phyloP scores from a whole-genome alignment of 2,888 invertebrate genomes.

The Selenia dentaria region DNA sequence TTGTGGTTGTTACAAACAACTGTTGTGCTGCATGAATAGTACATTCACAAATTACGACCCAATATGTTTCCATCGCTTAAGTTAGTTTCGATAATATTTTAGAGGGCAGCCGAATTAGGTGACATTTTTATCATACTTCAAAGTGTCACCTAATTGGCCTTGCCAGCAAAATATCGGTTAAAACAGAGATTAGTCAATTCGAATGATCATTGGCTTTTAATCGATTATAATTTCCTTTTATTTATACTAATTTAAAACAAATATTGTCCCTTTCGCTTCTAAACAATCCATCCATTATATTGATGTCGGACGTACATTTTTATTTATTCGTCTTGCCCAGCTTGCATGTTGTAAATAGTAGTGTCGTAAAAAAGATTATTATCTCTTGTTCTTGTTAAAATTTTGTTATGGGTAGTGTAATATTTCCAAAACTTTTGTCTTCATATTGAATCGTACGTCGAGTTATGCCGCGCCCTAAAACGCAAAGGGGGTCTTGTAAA shows the following conservation, averaged over 20 bases:
- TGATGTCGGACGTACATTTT: conserved; percentile 69
- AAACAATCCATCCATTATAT: conserved; percentile 75
- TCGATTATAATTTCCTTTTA: conserved; percentile 53
- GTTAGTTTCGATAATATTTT: too few relatives aligned
- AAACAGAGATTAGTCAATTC: not conserved
- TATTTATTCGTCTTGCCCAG: conserved; percentile 76
- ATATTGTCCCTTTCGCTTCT: conserved; percentile 72
- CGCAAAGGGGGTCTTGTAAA: conserved; percentile 52
- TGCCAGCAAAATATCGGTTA: too few relatives aligned
- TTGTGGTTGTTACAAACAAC: conserved; percentile 1
- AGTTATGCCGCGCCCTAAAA: conserved; percentile 52
- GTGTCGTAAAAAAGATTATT: conserved; percentile 60
- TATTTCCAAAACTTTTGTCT: conserved; percentile 51
- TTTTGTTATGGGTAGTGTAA: conserved; percentile 75
- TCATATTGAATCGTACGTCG: conserved; percentile 37
- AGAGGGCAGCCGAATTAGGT: too few relatives aligned
- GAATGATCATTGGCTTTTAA: conserved; percentile 52
- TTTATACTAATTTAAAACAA: conserved; percentile 41
- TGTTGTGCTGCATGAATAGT: too few relatives aligned
- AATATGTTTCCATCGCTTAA: too few relatives aligned
- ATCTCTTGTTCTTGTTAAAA: conserved; percentile 75
- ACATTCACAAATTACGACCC: too few relatives aligned
- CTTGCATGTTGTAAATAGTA: conserved; percentile 78
- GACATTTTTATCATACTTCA: too few relatives aligned
- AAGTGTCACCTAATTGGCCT: too few relatives aligned